Conservation (phyloP, 2,888 invertebrate species). For the Tridacna gigas region DNA sequence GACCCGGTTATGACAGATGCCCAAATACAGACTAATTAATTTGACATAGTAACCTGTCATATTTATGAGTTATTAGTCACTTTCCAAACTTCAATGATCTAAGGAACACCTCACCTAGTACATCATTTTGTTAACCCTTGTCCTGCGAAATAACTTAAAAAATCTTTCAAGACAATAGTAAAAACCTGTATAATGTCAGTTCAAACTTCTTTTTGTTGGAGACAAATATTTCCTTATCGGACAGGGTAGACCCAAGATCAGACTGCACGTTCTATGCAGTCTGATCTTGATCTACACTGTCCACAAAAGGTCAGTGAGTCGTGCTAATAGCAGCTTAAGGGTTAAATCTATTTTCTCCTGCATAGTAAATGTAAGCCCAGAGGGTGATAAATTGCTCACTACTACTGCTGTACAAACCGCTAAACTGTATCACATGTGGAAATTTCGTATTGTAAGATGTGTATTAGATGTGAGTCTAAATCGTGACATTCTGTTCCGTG, state of each 20-base stretch:
- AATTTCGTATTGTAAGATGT: not conserved
- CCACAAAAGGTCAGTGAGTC: too few relatives aligned
- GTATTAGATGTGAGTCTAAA: not conserved
- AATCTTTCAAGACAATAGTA: too few relatives aligned
- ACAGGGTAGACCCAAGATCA: too few relatives aligned
- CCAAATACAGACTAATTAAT: too few relatives aligned
- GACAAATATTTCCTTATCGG: too few relatives aligned
- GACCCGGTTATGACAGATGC: too few relatives aligned
- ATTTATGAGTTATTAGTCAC: not conserved
- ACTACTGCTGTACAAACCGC: not conserved
- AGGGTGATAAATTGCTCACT: conserved; percentile 9
- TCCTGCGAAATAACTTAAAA: too few relatives aligned
- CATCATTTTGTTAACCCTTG: not conserved
- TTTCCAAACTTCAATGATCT: not conserved
- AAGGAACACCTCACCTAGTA: not conserved
- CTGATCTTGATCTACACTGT: too few relatives aligned
- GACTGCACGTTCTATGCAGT: too few relatives aligned
- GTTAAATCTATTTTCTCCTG: conserved; percentile 24
- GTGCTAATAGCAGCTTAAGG: too few relatives aligned
- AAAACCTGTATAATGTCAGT: too few relatives aligned
- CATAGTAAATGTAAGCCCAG: conserved; percentile 15
- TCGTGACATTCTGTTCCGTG: conserved; percentile 1
- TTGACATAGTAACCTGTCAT: not conserved
- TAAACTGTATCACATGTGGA: conserved; percentile 2
- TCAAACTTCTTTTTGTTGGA: too few relatives aligned